Evolutionary conservation across 1,140 invertebrate species (phyloP), one percentile per base, ranked within the genome.

Genomic region (Drosophila seguyi): DNA sequence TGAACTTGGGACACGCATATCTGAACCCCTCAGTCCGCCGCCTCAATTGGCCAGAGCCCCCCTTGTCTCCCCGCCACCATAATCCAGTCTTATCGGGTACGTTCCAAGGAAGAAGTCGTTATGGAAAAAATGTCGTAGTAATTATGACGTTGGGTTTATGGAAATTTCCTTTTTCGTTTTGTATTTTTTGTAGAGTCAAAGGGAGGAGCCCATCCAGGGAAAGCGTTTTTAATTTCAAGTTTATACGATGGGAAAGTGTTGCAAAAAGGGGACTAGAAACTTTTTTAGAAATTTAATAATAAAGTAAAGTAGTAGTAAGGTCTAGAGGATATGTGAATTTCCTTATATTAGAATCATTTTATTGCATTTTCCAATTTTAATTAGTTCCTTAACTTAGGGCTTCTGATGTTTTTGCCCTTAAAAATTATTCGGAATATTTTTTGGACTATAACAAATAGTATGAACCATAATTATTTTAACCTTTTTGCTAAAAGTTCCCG

Each of bases 131-230:
- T 83, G 79, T 83, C 79, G 66, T 68, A 66, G 83, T 83, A 86
- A 86, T 86, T 86, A 86, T 87, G 83, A 88, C 75, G 59, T 87
- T 87, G 83, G 71, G 69, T 83, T 82, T 83, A 87, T 82, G 83
- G 62, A 87, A 86, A 86, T 86, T 74, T 60, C 31, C 52, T 8
- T 55, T 41, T 53, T 52, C 69, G 16, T 62, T 58, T 67, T 55
- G 60, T 55, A 80, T 45, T 76, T 75, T 38, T 29, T 36, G 58
- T 39, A 5, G 34, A 74, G 53, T 71, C 36, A 29, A 77, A 78
- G 34, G 42, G 52, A 34, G 48, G 4, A 68, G 53, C 36, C 62
- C 67, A 45, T 16, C 22, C 47, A 6, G 27, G 56, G 59, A 20
- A 10, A 22, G n/a, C 7, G n/a, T 13, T 13, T 18, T 31, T 6